phyloP scores from a whole-genome alignment of 2,113 vertebrate genomes.

The Oncorhynchus keta region DNA sequence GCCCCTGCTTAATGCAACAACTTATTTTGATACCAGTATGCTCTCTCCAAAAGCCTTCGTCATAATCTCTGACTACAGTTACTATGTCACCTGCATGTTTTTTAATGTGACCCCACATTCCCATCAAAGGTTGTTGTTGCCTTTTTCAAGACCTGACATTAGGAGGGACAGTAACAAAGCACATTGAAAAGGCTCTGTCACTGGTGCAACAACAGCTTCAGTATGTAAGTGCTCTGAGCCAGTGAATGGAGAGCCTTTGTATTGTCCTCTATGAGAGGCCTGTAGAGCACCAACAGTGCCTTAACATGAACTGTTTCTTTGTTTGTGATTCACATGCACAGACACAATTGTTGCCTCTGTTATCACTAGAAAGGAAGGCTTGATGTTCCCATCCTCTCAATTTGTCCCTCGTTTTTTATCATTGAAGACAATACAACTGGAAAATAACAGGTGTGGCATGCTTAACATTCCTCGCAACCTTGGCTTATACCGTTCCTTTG shows the following conservation, averaged over 20 bases:
- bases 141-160: conserved; percentile 24
- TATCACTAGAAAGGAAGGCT: conserved; percentile 60
- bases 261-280: conserved; percentile 44
- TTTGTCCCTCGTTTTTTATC: conserved; percentile 45
- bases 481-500: conserved; percentile 44
- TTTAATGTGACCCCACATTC: conserved; percentile 47
- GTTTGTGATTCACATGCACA: conserved; percentile 53
- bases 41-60: conserved; percentile 6
- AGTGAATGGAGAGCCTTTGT: conserved; percentile 66
- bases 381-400: conserved; percentile 49
- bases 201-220: conserved; percentile 46
- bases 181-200: conserved; percentile 42
- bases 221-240: conserved; percentile 17
- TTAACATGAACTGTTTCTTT: conserved; percentile 55
- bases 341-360: conserved; percentile 66
- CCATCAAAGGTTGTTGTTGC: conserved; percentile 4
- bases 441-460: conserved; percentile 57
- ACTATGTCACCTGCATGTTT: conserved; percentile 31
- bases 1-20: not conserved
- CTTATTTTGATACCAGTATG: too few species aligned
- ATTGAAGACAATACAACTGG: conserved; percentile 51
- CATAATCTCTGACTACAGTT: not conserved
- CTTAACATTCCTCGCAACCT: conserved; percentile 32
- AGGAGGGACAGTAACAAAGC: conserved; percentile 44
- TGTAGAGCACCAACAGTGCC: conserved; percentile 52